A percentile compares a stretch with the other conserved stretches of the same genome.
Evolutionary conservation across 2,797 vertebrate genomes (phyloP).

Genomic region (Octomys mimax): DNA sequence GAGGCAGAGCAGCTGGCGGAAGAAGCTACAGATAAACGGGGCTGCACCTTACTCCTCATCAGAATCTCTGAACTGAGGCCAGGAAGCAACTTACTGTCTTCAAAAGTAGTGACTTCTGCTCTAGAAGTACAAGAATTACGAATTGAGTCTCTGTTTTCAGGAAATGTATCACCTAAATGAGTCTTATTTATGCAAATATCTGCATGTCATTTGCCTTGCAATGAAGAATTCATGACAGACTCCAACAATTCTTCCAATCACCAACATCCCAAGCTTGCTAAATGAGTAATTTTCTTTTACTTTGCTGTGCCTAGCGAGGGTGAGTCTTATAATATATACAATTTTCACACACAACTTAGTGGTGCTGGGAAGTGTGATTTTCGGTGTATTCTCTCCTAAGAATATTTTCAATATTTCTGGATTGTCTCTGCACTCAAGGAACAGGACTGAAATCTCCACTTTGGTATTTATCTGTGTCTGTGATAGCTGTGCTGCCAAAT

Average conservation of each 20-base stretch:
- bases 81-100: slow-evolving; percentile 74
- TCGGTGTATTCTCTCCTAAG: slow-evolving; percentile 86
- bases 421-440: slow-evolving; percentile 95
- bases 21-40: neutral
- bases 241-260: slow-evolving; percentile 77
- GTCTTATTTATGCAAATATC: slow-evolving; percentile 76
- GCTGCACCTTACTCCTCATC: slow-evolving; percentile 63
- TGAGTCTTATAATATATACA: slow-evolving; percentile 85
- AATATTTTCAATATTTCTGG: slow-evolving; percentile 90
- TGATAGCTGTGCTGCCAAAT: slow-evolving; percentile 98
- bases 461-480: slow-evolving; percentile 97
- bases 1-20: slow-evolving; percentile 38
- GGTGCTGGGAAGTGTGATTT: slow-evolving; percentile 88
- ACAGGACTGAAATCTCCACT: slow-evolving; percentile 96
- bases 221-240: slow-evolving; percentile 81
- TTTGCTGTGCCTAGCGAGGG: slow-evolving; percentile 76
- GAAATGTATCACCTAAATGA: slow-evolving; percentile 76
- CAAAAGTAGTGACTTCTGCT: slow-evolving; percentile 75
- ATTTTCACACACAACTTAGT: slow-evolving; percentile 81
- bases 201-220: slow-evolving; percentile 72
- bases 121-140: slow-evolving; percentile 73
- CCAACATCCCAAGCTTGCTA: slow-evolving; percentile 77
- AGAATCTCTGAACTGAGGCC: slow-evolving; percentile 72
- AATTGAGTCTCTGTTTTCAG: slow-evolving; percentile 76
- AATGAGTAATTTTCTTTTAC: slow-evolving; percentile 77